These are phyloP conservation scores for Craseonycteris thonglongyai DNA, from an alignment of 2,113 vertebrate species.

Conservation along the genomic window DNA sequence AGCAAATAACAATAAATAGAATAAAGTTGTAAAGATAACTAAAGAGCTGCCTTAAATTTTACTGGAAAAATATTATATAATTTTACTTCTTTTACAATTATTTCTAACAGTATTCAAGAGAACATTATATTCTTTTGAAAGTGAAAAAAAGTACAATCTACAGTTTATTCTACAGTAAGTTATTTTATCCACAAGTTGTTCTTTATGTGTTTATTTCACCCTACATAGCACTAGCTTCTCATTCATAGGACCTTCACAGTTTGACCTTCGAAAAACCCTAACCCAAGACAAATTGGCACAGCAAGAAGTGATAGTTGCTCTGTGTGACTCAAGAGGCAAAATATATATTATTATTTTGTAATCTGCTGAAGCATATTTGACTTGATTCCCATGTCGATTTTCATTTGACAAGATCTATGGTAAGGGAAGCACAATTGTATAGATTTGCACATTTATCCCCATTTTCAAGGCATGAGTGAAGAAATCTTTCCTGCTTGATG, in stretches of 20 bases:
- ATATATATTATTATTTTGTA: slow-evolving; percentile 60
- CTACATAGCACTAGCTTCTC: background rate
- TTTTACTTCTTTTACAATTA: background rate
- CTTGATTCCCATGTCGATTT: slow-evolving; percentile 64
- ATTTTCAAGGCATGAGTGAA: slow-evolving; percentile 48
- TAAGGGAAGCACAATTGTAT: slow-evolving; percentile 32
- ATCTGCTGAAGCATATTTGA: slow-evolving; percentile 60
- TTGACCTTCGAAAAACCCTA: slow-evolving; percentile 61
- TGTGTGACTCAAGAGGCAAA: slow-evolving; percentile 47
- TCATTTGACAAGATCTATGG: slow-evolving; percentile 67
- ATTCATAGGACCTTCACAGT: slow-evolving; percentile 48
- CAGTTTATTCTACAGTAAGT: background rate
- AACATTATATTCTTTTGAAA: background rate
- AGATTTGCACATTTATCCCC: slow-evolving; percentile 64
- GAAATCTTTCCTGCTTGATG: slow-evolving; percentile 28
- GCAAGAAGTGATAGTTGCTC: slow-evolving; percentile 33
- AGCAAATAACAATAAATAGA: background rate
- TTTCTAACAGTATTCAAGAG: background rate
- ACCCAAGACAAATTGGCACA: slow-evolving; percentile 57
- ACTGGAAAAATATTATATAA: background rate
- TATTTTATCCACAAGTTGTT: background rate
- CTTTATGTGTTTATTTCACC: background rate
- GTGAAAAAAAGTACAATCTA: background rate
- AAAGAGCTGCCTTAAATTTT: background rate
- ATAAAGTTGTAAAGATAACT: background rate